Evolutionary conservation across 2,113 vertebrate genomes (phyloP).

Genomic region (Melanotaenia duboulayi): DNA sequence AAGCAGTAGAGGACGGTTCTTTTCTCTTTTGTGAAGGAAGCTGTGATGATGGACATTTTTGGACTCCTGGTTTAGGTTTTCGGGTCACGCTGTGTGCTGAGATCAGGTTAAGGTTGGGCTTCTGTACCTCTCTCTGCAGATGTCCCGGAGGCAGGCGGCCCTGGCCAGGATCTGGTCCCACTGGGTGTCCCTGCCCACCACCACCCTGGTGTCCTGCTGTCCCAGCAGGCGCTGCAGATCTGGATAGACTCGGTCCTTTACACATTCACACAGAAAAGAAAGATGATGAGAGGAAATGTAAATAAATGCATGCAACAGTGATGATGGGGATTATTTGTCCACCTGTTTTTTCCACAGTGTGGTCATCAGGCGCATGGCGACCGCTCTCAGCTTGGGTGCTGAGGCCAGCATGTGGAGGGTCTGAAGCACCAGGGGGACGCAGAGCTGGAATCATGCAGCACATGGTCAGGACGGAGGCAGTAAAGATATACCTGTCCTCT

Average conservation of each 20-base stretch:
- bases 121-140: slow-evolving; percentile 90
- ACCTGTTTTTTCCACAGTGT: slow-evolving; percentile 97
- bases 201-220: slow-evolving; percentile 79
- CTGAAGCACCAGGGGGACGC: slow-evolving; percentile 89
- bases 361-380: slow-evolving; percentile 89
- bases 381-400: slow-evolving; percentile 84
- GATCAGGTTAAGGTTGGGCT: too few relatives aligned
- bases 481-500: too few relatives aligned
- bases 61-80: too few relatives aligned
- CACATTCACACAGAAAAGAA: not conserved
- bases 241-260: slow-evolving; percentile 93
- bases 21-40: too few relatives aligned
- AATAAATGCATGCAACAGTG: too few relatives aligned
- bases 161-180: slow-evolving; percentile 94
- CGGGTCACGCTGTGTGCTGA: too few relatives aligned
- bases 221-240: slow-evolving; percentile 91
- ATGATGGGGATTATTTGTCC: not conserved
- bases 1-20: too few relatives aligned
- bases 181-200: slow-evolving; percentile 85
- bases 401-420: slow-evolving; percentile 87
- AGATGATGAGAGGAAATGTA: too few relatives aligned
- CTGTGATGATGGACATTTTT: too few relatives aligned
- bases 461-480: not conserved
- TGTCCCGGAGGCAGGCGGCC: slow-evolving; percentile 91
- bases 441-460: slow-evolving; percentile 83